A percentile compares a stretch with the other conserved stretches of the same genome.
Evolutionary conservation across 2,113 vertebrate genomes (phyloP).

Genomic region (Haemorhous mexicanus): DNA sequence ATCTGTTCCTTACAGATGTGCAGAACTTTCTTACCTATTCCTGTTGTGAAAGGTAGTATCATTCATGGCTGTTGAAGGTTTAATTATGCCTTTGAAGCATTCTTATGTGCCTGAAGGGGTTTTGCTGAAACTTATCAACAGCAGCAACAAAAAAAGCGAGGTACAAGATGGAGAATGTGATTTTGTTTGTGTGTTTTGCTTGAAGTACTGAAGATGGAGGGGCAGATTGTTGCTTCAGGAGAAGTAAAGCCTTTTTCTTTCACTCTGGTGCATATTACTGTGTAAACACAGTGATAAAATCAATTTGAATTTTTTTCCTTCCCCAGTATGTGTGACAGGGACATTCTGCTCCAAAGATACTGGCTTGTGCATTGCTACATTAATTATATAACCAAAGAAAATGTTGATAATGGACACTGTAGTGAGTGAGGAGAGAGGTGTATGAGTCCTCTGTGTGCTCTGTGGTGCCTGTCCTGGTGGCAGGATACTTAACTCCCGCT

Average conservation of each 20-base stretch:
- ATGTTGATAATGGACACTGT: background rate
- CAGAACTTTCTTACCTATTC: background rate
- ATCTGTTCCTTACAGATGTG: background rate
- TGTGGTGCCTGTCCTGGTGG: background rate
- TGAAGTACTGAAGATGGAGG: background rate
- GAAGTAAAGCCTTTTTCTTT: background rate
- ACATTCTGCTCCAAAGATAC: background rate
- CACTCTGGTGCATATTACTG: background rate
- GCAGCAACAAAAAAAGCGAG: background rate
- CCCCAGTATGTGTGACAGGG: fast-evolving
- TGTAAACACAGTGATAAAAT: background rate
- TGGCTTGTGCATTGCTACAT: background rate
- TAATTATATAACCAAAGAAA: background rate
- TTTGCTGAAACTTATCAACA: background rate
- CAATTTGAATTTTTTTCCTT: background rate
- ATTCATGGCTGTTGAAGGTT: background rate
- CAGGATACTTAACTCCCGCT: background rate
- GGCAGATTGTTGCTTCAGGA: background rate
- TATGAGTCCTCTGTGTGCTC: background rate
- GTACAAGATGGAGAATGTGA: background rate
- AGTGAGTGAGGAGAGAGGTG: fast-evolving
- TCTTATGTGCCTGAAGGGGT: conserved; percentile 2
- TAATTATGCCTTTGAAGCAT: conserved; percentile 8
- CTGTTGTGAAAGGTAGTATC: background rate
- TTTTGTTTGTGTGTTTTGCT: background rate